A percentile compares a stretch with the other conserved stretches of the same genome.
phyloP scores from a whole-genome alignment of 2,888 invertebrate genomes.

The Plagiodera versicolora region DNA sequence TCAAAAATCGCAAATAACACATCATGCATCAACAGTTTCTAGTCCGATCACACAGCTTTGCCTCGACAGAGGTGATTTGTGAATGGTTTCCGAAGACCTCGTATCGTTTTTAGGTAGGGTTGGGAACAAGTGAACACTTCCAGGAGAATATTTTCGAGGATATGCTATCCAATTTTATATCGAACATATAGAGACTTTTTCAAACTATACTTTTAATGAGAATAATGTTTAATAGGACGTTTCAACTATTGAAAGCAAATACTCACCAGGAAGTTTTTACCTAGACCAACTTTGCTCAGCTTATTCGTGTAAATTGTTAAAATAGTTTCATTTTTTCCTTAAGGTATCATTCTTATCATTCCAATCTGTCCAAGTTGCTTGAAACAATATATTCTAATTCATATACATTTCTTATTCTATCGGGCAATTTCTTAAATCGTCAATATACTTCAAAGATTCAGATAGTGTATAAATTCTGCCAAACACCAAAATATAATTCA shows the following conservation, averaged over 20 bases:
- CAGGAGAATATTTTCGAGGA: not conserved
- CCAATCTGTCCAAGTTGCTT: slow-evolving; percentile 5
- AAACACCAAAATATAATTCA: too few species aligned
- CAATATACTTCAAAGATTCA: too few species aligned
- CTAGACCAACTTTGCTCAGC: not conserved
- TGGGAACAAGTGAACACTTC: not conserved
- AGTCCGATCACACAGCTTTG: slow-evolving; percentile 32
- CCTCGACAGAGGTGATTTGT: slow-evolving; percentile 16
- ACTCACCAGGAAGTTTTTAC: too few species aligned
- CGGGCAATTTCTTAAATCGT: not conserved
- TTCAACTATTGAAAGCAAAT: too few species aligned
- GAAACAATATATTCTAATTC: slow-evolving; percentile 4
- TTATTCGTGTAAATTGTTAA: not conserved
- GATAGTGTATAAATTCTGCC: too few species aligned
- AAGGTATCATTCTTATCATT: not conserved
- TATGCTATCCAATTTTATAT: too few species aligned
- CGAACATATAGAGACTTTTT: too few species aligned
- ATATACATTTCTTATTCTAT: slow-evolving; percentile 1
- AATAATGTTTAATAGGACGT: too few species aligned
- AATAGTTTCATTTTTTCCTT: not conserved
- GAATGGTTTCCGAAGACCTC: slow-evolving; percentile 4
- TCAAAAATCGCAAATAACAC: slow-evolving; percentile 85
- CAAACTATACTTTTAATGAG: too few species aligned
- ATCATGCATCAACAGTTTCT: slow-evolving; percentile 34
- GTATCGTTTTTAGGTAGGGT: not conserved